phyloP scores from a whole-genome alignment of 2,797 vertebrate genomes.

The Dermochelys coriacea region DNA sequence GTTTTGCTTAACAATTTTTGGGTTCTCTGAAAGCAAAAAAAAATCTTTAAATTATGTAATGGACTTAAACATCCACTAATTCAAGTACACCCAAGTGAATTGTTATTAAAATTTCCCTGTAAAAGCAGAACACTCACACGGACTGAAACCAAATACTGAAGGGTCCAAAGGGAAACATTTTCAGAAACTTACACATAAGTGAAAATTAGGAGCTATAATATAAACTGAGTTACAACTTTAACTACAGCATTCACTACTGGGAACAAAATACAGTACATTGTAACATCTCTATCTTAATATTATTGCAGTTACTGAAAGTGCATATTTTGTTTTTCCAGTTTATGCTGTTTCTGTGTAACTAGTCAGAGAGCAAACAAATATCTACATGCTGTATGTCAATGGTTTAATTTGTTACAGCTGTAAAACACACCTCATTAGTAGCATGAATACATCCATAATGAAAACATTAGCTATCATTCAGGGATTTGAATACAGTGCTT shows the following conservation, averaged over 20 bases:
- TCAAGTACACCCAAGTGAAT: background rate
- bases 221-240: background rate
- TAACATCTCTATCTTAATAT: conserved; percentile 7
- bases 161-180: background rate
- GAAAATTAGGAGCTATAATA: background rate
- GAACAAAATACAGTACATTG: conserved; percentile 3
- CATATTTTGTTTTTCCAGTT: conserved; percentile 38
- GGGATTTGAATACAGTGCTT: background rate
- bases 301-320: background rate
- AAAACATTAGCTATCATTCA: conserved; percentile 52
- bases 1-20: background rate
- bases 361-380: conserved; percentile 62
- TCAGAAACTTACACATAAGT: background rate
- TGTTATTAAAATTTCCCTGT: background rate
- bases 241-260: background rate
- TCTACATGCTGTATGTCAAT: conserved; percentile 10
- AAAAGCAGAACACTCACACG: fast-evolving
- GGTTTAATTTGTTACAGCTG: conserved; percentile 51
- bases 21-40: background rate
- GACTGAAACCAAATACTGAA: background rate
- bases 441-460: conserved; percentile 46
- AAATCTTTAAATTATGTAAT: background rate
- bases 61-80: background rate
- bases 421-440: conserved; percentile 61
- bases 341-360: conserved; percentile 46